These are phyloP conservation scores for Pygocentrus nattereri DNA, from an alignment of 2,797 vertebrate genomes.

Conservation along the genomic window DNA sequence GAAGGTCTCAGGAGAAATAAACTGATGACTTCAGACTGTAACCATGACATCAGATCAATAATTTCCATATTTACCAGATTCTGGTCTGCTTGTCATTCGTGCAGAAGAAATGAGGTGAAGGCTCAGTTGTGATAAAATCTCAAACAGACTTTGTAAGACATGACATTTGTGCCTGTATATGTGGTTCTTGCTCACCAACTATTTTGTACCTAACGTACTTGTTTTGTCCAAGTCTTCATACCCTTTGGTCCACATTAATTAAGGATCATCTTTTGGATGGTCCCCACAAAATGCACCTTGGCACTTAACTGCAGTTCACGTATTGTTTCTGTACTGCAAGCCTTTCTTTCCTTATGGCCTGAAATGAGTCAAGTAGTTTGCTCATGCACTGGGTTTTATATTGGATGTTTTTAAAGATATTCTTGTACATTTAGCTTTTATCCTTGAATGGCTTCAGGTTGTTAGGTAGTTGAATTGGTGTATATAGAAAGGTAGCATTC, in stretches of 20 bases:
- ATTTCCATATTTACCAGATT: not conserved
- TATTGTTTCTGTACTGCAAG: conserved; percentile 39
- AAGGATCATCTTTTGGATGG: conserved; percentile 10
- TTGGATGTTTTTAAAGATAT: conserved; percentile 35
- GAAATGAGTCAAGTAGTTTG: conserved; percentile 16
- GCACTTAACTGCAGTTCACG: conserved; percentile 60
- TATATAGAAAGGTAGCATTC: not conserved
- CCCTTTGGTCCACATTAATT: not conserved
- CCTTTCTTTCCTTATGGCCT: conserved; percentile 22
- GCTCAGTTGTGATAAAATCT: not conserved
- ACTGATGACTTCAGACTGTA: not conserved
- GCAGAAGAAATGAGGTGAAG: not conserved
- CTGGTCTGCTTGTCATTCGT: not conserved
- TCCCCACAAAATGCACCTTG: conserved; percentile 57
- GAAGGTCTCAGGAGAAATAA: conserved; percentile 69
- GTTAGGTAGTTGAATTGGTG: not conserved
- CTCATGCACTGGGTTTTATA: conserved; percentile 43
- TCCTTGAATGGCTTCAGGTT: conserved; percentile 25
- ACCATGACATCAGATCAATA: too few relatives aligned
- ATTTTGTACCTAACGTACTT: not conserved
- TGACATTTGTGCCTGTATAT: not conserved
- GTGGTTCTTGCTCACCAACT: not conserved
- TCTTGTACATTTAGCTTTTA: conserved; percentile 6
- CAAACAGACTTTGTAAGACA: not conserved
- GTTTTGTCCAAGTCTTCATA: conserved; percentile 8